Base-by-base conservation (phyloP, 2,113 vertebrate genomes). In the Hippocampus abdominalis region DNA sequence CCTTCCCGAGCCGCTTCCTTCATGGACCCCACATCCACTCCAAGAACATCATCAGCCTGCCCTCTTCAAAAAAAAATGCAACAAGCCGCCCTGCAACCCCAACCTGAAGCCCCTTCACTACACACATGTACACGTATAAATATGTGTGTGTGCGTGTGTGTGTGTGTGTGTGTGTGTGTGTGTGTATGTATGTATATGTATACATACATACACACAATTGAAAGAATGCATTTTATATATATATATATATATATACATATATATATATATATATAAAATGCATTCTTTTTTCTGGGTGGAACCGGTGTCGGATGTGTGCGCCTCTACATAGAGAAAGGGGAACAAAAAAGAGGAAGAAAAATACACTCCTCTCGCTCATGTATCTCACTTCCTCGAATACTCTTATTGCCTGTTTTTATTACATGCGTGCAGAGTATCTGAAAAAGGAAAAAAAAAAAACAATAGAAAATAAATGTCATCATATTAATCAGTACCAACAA, bases 251-350 rank as follows among this genome's bases (percentile, higher is more conserved):
- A 92, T 89, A 44, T 86, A 89, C 29, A 57, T 15, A 57, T 57
- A 57, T 57, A 92, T 91, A 90, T 90, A 91, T 85, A 88, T 88
- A 91, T 92, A 92, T 91, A 90, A 59, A n/a, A 32, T 4, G 90
- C 89, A 89, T 92, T 89, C 87, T 93, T 91, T 93, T 91, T 92
- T 90, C 89, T 90, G 86, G 83, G 87, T 82, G 85, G 77, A 88
- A 89, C 76, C 15, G 23, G 80, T 73, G 82, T 91, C 88, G 80
- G 86, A 89, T 92, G 91, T 92, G 91, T 92, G 57, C 8, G 27
- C 57, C 86, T 93, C 91, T 92, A 92, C 90, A 93, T 92, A 92
- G 27, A 36, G 32, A 29, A 18, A 18, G 12, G 57, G 6, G 15
- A 11, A 42, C n/a, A 10, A 13, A 27, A 57, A 10, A 57, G 25